phyloP scores from a whole-genome alignment of 2,797 vertebrate genomes.

The Podarcis lilfordi region DNA sequence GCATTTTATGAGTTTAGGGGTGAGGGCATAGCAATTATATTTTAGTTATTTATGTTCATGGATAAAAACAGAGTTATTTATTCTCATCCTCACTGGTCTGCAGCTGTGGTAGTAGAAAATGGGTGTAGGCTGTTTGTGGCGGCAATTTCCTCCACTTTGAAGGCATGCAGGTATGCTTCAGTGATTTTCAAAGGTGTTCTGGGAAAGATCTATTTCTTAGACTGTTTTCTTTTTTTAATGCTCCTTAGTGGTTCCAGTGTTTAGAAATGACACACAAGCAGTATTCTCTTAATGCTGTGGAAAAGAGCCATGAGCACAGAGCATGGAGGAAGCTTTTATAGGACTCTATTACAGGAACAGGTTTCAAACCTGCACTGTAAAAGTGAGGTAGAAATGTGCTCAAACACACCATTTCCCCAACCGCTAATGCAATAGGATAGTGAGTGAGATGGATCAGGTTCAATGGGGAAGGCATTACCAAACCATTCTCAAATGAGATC shows the following conservation, averaged over 20 bases:
- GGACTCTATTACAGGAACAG: constrained; percentile 46
- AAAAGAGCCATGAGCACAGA: constrained; percentile 39
- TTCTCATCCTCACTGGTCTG: not conserved
- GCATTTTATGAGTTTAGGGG: not conserved
- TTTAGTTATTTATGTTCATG: constrained; percentile 23
- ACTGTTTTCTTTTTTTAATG: constrained; percentile 31
- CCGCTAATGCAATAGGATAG: constrained; percentile 26
- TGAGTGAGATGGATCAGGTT: constrained; percentile 51
- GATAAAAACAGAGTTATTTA: constrained; percentile 19
- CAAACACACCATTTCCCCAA: constrained; percentile 53
- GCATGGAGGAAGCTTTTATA: constrained; percentile 27
- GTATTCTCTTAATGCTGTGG: constrained; percentile 12
- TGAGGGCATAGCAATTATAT: not conserved
- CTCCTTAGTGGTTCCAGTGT: constrained; percentile 38
- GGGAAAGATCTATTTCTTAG: constrained; percentile 34
- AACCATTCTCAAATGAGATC: constrained; percentile 51
- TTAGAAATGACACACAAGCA: constrained; percentile 18
- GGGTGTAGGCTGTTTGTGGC: constrained; percentile 36
- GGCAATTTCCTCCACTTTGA: constrained; percentile 22
- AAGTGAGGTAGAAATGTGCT: constrained; percentile 44
- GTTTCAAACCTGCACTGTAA: constrained; percentile 49
- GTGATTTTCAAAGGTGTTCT: constrained; percentile 53
- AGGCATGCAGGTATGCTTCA: not conserved
- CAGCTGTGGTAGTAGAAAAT: constrained; percentile 24
- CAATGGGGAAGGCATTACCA: constrained; percentile 39